Conservation (phyloP, 1,140 invertebrate genomes). For the honey bee (Apis mellifera) region Amel_HAv3.1 CM009933.2:12770501-12771000, state of each 20-base stretch:
- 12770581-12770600: conserved; percentile 47
- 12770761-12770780: background rate
- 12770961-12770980: no score
- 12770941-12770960: no score
- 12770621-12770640: conserved; percentile 27
- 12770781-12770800: no score
- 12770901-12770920: no score
- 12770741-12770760: background rate
- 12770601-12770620: conserved; percentile 45
- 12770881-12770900: no score
- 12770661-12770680: conserved; percentile 32
- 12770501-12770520: background rate
- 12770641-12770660: conserved; percentile 1
- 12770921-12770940: no score
- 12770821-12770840: no score
- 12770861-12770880: no score
- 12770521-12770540: conserved; percentile 18
- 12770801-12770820: no score
- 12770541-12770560: conserved; percentile 44
- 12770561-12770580: conserved; percentile 49
- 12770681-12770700: conserved; percentile 32
- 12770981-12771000: no score
- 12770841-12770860: no score
- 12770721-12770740: conserved; percentile 6
- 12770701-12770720: conserved; percentile 6